Base-by-base conservation (phyloP, 2,797 vertebrate species). In the Hippocampus kuda region DNA sequence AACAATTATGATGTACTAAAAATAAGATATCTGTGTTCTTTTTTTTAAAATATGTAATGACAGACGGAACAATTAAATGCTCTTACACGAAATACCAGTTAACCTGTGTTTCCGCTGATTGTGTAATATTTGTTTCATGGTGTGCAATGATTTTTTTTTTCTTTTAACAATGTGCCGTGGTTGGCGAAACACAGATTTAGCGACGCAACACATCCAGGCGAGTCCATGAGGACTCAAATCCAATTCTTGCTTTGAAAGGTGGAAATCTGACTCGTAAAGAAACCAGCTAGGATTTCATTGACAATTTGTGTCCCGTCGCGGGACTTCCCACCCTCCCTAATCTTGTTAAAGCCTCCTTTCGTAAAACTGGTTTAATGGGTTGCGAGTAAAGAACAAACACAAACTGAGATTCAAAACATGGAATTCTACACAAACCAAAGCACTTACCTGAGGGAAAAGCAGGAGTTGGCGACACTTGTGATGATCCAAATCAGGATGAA, bases 301-400 rank as follows among this genome's bases (percentile, higher is more conserved):
- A 24, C 62, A 2, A 60, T 64, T 68, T 68, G 61, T 16, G 60
- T 27, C 16, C 16, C 10, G 54, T 72, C n/a, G 73, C 26, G 26
- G 67, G 60, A 67, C 69, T 44, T 68, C 56, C 71, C 7, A 27
- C 26, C n/a, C n/a, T 60, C 15, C 64, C 34, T 76, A 71, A 79
- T 75, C 51, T 69, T 64, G 41, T 38, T 56, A 73, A 76, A 76
- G 24, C 44, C 24, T 65, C 16, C 44, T 38, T 65, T 48, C 10
- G 63, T 18, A 65, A 79, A 88, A 88, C 88, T 83, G 83, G 84
- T 86, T 88, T 75, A 79, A 83, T 88, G 78, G 80, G 84, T 85
- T 68, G 68, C 75, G 75, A 70, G 75, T 76, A 69, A 59, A 72
- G 53, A 69, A 57, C 64, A 81, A 84, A 81, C 72, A 51, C 41